These are phyloP conservation scores for Ferrisia virgata DNA, from an alignment of 2,888 invertebrate genomes.

Conservation along the genomic window DNA sequence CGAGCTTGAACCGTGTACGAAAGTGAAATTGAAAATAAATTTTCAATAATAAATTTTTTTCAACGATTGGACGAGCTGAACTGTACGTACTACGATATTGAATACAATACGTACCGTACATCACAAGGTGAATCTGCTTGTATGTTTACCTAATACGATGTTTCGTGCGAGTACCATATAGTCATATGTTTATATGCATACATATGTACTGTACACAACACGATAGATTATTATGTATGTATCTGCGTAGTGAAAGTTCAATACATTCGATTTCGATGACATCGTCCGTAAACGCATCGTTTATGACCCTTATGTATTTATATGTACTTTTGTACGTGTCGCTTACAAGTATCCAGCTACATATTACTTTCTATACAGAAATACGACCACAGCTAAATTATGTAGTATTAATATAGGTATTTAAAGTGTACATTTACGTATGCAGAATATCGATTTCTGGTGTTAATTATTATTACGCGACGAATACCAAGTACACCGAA, in stretches of 20 bases:
- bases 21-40: background rate
- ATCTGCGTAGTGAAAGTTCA: conserved; percentile 12
- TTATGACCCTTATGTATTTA: conserved; percentile 16
- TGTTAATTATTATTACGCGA: background rate
- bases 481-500: background rate
- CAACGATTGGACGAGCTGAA: background rate
- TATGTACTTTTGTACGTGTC: background rate
- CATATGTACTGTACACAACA: background rate
- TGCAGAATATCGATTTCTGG: background rate
- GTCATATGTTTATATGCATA: too few species aligned
- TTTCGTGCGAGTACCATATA: too few species aligned
- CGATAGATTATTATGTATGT: conserved; percentile 13
- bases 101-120: background rate
- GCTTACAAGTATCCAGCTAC: background rate
- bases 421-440: background rate
- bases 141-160: background rate
- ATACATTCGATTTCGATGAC: background rate
- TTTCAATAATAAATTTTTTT: background rate
- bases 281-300: background rate
- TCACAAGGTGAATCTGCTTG: background rate
- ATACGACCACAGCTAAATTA: background rate
- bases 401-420: too few species aligned
- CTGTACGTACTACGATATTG: background rate
- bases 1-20: background rate
- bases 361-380: background rate